Base-by-base conservation (phyloP, 2,797 vertebrate species). In the Sternotherus odoratus region DNA sequence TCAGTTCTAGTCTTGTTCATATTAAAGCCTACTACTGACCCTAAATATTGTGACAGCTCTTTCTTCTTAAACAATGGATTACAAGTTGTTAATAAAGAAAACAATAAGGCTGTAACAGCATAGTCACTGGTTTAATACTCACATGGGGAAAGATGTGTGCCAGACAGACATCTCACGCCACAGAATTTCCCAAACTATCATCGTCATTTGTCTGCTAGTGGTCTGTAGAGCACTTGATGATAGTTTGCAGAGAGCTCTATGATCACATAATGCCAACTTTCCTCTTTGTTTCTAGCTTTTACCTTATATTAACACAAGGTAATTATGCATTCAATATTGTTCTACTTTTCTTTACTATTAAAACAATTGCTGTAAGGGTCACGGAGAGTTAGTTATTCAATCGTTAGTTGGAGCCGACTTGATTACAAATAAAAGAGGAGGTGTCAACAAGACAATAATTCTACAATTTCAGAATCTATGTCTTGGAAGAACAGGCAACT, bases 401-500 rank as follows among this genome's bases (percentile, higher is more conserved):
- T 83, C 23, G 15, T 0, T 15, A 33, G 10, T 24, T 84, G 63
- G 83, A 90, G 36, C 17, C 60, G 10, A 26, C 17, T 2, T 48
- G 78, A 17, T 28, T 87, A 49, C 15, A 50, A 5, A 17, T 79
- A 36, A 56, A 90, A 57, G 7, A 12, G 36, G 10, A 66, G 0
- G 0, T 24, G 75, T 85, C 21, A 53, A 1, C 4, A 3, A n/a
- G 6, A 39, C 24, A 0, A 0, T 28, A 30, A n/a, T 6, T 48
- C 69, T 33, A n/a, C 33, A 74, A 84, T 60, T 83, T 93, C 49
- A 77, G n/a, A 88, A 83, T 86, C 43, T 82, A 9, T 80, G 24
- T 46, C 17, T 39, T 66, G n/a, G n/a, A 66, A 66, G n/a, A 63
- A 46, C 23, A 24, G 13, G 13, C 11, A 8, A 46, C 26, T 74